These are phyloP conservation scores for Brachystomella parvula DNA, from an alignment of 1,140 invertebrate genomes.

Conservation along the genomic window DNA sequence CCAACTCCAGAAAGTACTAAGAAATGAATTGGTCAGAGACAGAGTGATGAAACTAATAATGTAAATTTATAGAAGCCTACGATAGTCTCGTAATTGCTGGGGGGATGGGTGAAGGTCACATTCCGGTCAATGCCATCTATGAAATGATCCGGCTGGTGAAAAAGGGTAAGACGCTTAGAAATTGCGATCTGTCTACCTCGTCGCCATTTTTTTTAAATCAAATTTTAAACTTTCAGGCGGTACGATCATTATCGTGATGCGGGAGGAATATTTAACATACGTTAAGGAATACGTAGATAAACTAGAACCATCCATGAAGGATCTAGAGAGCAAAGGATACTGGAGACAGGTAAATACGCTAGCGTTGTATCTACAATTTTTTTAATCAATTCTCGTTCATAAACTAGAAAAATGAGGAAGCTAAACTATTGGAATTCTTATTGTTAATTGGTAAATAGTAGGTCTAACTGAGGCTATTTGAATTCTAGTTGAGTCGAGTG, in stretches of 20 bases:
- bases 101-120: slow-evolving; percentile 48
- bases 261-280: slow-evolving; percentile 44
- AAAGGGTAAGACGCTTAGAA: slow-evolving; percentile 42
- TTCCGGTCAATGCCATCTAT: slow-evolving; percentile 43
- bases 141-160: slow-evolving; percentile 46
- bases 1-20: slow-evolving; percentile 28
- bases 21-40: background rate
- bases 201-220: background rate
- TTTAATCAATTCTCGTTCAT: background rate
- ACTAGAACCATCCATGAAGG: slow-evolving; percentile 42
- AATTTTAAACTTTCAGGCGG: slow-evolving; percentile 42
- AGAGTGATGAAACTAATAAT: background rate
- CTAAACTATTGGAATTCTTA: too few relatives aligned
- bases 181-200: background rate
- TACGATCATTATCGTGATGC: slow-evolving; percentile 44
- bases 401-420: background rate
- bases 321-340: slow-evolving; percentile 39
- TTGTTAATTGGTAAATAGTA: background rate
- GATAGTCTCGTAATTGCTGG: slow-evolving; percentile 43
- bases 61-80: slow-evolving; percentile 41
- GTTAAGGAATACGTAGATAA: slow-evolving; percentile 43
- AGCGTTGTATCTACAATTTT: background rate
- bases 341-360: slow-evolving; percentile 38
- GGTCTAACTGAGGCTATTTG: background rate
- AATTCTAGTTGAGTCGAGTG: slow-evolving; percentile 35